phyloP scores from a whole-genome alignment of 2,888 invertebrate species.

The Rhamnusium bicolor region DNA sequence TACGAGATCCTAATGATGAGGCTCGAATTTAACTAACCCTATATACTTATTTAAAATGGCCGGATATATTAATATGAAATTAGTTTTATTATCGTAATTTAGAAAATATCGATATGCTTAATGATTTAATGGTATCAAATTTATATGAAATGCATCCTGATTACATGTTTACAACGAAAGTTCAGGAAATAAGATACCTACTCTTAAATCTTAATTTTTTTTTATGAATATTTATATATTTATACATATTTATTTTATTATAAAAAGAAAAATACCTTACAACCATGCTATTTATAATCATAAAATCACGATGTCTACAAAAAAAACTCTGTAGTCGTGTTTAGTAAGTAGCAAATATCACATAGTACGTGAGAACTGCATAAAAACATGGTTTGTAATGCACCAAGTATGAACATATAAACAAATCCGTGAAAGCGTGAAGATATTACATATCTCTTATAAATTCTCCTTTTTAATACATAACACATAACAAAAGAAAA shows the following conservation, averaged over 20 bases:
- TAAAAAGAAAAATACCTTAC: not conserved
- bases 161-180: not conserved
- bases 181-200: not conserved
- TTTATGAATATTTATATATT: not conserved
- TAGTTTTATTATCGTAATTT: not conserved
- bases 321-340: not conserved
- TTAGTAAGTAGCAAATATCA: not conserved
- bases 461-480: not conserved
- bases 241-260: too few relatives aligned
- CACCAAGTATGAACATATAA: not conserved
- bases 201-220: not conserved
- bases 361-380: not conserved
- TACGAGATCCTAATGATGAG: too few relatives aligned
- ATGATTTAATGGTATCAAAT: conserved; percentile 6
- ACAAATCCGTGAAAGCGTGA: too few relatives aligned
- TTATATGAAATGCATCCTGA: conserved; percentile 2
- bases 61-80: too few relatives aligned
- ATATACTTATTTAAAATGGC: too few relatives aligned
- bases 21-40: too few relatives aligned
- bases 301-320: not conserved
- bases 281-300: not conserved
- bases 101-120: not conserved
- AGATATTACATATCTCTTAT: not conserved
- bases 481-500: not conserved
- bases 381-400: not conserved